Evolutionary conservation across 2,797 vertebrate species (phyloP).

Genomic region (Eleutherodactylus coqui): DNA sequence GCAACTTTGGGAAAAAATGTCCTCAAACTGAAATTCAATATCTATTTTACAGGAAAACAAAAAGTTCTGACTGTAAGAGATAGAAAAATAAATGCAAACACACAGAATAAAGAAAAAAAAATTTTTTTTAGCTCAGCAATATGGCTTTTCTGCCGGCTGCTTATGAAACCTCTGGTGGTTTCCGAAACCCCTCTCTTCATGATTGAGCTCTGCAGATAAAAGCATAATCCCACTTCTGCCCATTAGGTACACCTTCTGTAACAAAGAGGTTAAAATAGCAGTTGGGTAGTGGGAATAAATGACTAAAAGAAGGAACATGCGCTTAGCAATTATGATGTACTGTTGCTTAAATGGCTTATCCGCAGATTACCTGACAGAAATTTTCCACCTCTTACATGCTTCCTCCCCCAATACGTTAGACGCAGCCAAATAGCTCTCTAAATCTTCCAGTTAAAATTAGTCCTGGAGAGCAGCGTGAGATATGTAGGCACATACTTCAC

Average conservation of each 20-base stretch:
- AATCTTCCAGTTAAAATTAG: constrained; percentile 62
- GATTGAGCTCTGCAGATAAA: constrained; percentile 63
- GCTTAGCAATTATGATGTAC: constrained; percentile 64
- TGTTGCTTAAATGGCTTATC: constrained; percentile 62
- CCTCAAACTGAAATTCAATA: not conserved
- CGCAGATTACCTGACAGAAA: constrained; percentile 62
- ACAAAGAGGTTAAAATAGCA: constrained; percentile 61
- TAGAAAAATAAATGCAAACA: not conserved
- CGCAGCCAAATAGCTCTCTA: constrained; percentile 57
- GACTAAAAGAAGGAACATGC: constrained; percentile 57
- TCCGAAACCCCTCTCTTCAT: constrained; percentile 58
- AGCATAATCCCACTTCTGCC: constrained; percentile 62
- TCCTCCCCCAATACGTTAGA: constrained; percentile 49
- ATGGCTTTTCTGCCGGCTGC: constrained; percentile 57
- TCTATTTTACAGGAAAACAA: not conserved
- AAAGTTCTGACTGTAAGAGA: not conserved
- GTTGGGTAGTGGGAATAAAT: constrained; percentile 61
- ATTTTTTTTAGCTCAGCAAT: constrained; percentile 40
- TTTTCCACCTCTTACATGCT: constrained; percentile 60
- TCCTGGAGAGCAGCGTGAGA: constrained; percentile 52
- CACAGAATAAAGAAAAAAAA: constrained; percentile 14
- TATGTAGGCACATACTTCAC: constrained; percentile 47
- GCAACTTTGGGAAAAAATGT: not conserved
- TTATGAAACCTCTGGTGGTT: constrained; percentile 60
- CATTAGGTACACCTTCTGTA: constrained; percentile 62